Conservation (phyloP, 2,113 vertebrate genomes). For the Thymallus thymallus region DNA sequence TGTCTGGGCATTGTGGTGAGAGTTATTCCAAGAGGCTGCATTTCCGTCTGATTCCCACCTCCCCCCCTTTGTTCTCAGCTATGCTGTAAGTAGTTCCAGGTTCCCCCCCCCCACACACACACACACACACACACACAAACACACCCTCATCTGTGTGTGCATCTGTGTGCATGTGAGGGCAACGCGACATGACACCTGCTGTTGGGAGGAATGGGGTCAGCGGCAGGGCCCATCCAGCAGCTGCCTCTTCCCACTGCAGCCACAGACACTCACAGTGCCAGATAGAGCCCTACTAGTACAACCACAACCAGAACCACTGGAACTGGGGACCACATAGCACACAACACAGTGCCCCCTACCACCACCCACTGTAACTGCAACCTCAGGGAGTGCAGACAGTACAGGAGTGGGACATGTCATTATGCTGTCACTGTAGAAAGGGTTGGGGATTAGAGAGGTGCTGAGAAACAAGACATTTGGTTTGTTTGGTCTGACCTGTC, state of each 20-base stretch:
- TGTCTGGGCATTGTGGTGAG: slow-evolving; percentile 77
- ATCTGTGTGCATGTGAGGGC: slow-evolving; percentile 4
- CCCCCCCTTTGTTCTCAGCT: slow-evolving; percentile 73
- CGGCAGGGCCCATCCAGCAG: slow-evolving; percentile 70
- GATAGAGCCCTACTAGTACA: neutral
- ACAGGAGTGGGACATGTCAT: slow-evolving; percentile 32
- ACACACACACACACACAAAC: slow-evolving; percentile 27
- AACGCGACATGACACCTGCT: slow-evolving; percentile 66
- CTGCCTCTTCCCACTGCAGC: slow-evolving; percentile 73
- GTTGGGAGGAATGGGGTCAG: slow-evolving; percentile 77
- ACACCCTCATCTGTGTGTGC: slow-evolving; percentile 15
- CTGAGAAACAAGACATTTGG: too few species aligned
- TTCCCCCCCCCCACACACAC: slow-evolving; percentile 43
- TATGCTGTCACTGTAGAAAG: too few species aligned
- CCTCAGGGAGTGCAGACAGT: slow-evolving; percentile 63
- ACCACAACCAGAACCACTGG: slow-evolving; percentile 12
- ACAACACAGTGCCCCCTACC: slow-evolving; percentile 59
- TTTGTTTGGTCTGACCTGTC: slow-evolving; percentile 69
- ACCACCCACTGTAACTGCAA: slow-evolving; percentile 58
- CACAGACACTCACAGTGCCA: slow-evolving; percentile 42
- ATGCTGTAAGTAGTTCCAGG: slow-evolving; percentile 75
- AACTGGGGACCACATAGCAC: slow-evolving; percentile 46
- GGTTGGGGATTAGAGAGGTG: neutral
- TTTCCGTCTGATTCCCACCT: slow-evolving; percentile 75
- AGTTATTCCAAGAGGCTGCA: slow-evolving; percentile 79